Conservation (phyloP, 2,888 invertebrate genomes). For the Melinopterus prodromus region DNA sequence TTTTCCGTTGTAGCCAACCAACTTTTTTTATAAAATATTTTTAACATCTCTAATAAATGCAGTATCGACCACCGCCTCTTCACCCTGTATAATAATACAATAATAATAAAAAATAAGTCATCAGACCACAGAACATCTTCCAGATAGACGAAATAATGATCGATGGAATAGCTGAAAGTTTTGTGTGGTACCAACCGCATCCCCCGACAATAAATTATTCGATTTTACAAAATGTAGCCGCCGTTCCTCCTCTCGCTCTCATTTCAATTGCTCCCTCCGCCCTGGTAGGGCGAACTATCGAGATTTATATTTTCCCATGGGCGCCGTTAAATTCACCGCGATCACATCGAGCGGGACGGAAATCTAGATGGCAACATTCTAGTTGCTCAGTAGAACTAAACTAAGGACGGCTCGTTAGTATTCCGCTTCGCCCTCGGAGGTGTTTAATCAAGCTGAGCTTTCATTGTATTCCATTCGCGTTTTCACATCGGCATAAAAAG, state of each 20-base stretch:
- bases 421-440: background rate
- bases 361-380: background rate
- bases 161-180: too few relatives aligned
- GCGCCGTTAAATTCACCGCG: slow-evolving; percentile 14
- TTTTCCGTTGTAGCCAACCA: too few relatives aligned
- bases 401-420: slow-evolving; percentile 11
- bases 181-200: background rate
- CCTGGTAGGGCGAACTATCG: slow-evolving; percentile 11
- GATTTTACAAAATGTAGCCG: slow-evolving; percentile 18
- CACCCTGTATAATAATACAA: too few relatives aligned
- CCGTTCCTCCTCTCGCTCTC: background rate
- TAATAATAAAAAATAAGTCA: too few relatives aligned
- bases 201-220: slow-evolving; percentile 12
- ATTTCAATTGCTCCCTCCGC: slow-evolving; percentile 13
- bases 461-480: background rate
- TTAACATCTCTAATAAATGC: too few relatives aligned
- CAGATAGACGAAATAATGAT: too few relatives aligned
- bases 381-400: slow-evolving; percentile 5
- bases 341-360: background rate
- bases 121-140: too few relatives aligned
- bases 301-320: slow-evolving; percentile 19
- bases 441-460: background rate
- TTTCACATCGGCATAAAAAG: background rate
- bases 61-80: too few relatives aligned
- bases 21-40: too few relatives aligned